A percentile compares a stretch with the other conserved stretches of the same genome.
Evolutionary conservation across 2,888 invertebrate genomes (phyloP).

Genomic region (Xestia rhomboidea): DNA sequence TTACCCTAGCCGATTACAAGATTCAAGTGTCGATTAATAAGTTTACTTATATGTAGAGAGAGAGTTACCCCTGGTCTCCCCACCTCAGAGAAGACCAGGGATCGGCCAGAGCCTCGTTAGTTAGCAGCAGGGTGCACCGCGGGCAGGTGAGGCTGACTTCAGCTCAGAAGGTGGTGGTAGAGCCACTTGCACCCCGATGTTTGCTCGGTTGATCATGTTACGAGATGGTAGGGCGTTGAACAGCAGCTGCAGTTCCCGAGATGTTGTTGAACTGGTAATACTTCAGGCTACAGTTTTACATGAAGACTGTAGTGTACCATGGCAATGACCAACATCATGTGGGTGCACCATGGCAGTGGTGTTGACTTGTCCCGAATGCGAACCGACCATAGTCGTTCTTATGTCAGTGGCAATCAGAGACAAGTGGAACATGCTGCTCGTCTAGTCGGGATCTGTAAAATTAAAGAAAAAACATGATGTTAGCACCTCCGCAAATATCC

Average conservation of each 20-base stretch:
- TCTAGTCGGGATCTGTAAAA: slow-evolving; percentile 7
- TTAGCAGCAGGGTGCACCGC: slow-evolving; percentile 43
- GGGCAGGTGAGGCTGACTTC: slow-evolving; percentile 46
- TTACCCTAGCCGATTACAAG: background rate
- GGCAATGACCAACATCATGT: too few relatives aligned
- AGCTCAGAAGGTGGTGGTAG: slow-evolving; percentile 1
- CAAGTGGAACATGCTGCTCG: background rate
- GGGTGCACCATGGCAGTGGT: background rate
- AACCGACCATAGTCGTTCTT: background rate
- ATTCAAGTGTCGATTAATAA: background rate
- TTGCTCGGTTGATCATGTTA: background rate
- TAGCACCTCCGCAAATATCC: background rate
- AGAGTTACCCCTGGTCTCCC: background rate
- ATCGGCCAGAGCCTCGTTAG: slow-evolving; percentile 16
- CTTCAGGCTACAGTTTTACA: background rate
- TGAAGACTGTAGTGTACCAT: background rate
- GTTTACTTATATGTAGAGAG: background rate
- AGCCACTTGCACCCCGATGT: slow-evolving; percentile 38
- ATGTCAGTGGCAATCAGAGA: background rate
- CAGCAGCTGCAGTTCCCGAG: background rate
- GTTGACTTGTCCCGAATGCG: too few relatives aligned
- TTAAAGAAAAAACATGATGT: background rate
- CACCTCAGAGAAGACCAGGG: background rate
- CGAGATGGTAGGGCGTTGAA: background rate
- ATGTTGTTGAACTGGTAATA: background rate